Percentiles rank a stretch among this genome's conserved stretches.
Evolutionary conservation across 2,888 invertebrate species (phyloP).

Genomic region (Mesochorus sp.): DNA sequence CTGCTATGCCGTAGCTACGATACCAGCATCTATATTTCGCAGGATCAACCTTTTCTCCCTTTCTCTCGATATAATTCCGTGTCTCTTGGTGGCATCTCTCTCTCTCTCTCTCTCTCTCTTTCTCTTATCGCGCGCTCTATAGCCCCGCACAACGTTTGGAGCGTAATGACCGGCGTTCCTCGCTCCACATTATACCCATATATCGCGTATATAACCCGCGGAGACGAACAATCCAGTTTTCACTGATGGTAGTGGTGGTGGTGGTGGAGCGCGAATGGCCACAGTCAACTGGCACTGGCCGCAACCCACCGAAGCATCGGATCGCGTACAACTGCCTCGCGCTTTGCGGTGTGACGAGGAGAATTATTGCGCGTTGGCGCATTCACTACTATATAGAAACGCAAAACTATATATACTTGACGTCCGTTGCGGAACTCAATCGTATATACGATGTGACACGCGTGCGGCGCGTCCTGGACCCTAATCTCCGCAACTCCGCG

Average conservation of each 20-base stretch:
- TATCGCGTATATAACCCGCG: conserved; percentile 15
- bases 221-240: conserved; percentile 54
- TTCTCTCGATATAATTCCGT: conserved; percentile 1
- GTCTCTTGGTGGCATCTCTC: background rate
- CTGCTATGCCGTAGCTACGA: too few relatives aligned
- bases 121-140: conserved; percentile 34
- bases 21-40: background rate
- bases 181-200: conserved; percentile 45
- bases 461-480: background rate
- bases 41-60: too few relatives aligned
- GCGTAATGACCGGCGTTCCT: conserved; percentile 59
- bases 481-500: background rate
- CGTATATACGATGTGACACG: background rate
- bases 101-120: conserved; percentile 17
- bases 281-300: conserved; percentile 35
- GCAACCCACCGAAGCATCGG: conserved; percentile 46
- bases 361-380: conserved; percentile 1
- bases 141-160: conserved; percentile 32
- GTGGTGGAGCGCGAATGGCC: conserved; percentile 33
- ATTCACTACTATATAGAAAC: background rate
- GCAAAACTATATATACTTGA: conserved; percentile 2
- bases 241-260: conserved; percentile 51
- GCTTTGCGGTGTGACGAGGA: background rate
- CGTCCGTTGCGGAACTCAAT: background rate
- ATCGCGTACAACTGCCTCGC: background rate